A percentile compares a stretch with the other conserved stretches of the same genome.
Conservation (phyloP, 2,113 vertebrate genomes). For the Aldabrachelys gigantea region DNA sequence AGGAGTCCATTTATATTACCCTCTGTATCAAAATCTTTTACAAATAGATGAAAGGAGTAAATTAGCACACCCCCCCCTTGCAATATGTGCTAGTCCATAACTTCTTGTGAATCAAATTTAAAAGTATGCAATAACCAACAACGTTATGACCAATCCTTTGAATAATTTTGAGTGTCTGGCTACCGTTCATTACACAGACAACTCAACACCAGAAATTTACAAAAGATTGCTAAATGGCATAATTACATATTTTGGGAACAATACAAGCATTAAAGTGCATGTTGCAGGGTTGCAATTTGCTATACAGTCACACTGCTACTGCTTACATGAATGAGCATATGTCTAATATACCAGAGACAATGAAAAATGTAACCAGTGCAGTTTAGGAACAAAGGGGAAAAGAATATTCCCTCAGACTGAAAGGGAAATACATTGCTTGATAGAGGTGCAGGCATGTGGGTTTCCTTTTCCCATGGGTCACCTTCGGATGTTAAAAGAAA, state of each 20-base stretch:
- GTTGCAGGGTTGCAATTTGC: slow-evolving; percentile 9
- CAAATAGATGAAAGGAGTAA: background rate
- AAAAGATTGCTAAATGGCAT: background rate
- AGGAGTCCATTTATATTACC: slow-evolving; percentile 15
- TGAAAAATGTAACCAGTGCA: background rate
- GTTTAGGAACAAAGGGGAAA: slow-evolving; percentile 71
- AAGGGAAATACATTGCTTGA: background rate
- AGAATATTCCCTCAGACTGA: background rate
- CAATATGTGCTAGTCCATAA: background rate
- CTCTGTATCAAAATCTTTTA: slow-evolving; percentile 19
- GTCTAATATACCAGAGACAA: slow-evolving; percentile 22
- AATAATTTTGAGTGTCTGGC: background rate
- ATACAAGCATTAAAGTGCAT: background rate
- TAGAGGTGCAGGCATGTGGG: background rate
- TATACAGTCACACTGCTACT: background rate
- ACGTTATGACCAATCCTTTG: background rate
- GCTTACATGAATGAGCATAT: background rate
- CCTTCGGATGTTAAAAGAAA: background rate
- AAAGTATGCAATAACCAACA: slow-evolving; percentile 39
- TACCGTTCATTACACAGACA: background rate
- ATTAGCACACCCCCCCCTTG: slow-evolving; percentile 26
- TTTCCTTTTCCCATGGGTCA: slow-evolving; percentile 24
- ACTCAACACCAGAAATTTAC: background rate
- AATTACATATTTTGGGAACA: background rate
- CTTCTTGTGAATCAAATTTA: slow-evolving; percentile 55